A percentile compares a stretch with the other conserved stretches of the same genome.
phyloP scores from a whole-genome alignment of 2,797 vertebrate species.

The Garrulus glandarius region DNA sequence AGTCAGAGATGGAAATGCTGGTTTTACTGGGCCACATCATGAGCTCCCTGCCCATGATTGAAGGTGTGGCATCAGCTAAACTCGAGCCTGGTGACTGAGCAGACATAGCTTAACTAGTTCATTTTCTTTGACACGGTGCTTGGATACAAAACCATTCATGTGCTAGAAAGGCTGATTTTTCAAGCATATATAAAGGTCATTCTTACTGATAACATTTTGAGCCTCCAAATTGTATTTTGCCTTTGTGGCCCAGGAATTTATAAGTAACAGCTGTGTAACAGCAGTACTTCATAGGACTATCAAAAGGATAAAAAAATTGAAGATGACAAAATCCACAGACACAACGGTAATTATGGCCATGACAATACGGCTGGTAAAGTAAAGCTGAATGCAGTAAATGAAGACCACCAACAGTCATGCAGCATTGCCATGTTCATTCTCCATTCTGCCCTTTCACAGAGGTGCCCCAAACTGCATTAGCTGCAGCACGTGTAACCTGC shows the following conservation, averaged over 20 bases:
- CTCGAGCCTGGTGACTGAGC: background rate
- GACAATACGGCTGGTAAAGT: fast-evolving
- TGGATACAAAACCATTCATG: background rate
- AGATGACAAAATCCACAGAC: background rate
- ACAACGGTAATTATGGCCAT: background rate
- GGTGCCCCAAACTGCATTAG: background rate
- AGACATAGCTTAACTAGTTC: background rate
- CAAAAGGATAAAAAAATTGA: background rate
- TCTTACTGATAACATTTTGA: background rate
- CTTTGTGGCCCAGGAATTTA: background rate
- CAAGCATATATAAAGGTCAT: background rate
- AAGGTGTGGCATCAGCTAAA: background rate
- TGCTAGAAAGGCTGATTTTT: background rate
- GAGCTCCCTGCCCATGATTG: background rate
- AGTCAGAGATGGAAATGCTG: background rate
- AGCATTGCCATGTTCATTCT: background rate
- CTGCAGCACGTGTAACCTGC: background rate
- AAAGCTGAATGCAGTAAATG: background rate
- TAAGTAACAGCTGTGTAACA: background rate
- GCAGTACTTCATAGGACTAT: background rate
- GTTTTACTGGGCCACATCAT: background rate
- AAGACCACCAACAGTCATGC: background rate
- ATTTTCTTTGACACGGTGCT: background rate
- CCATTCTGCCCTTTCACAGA: background rate
- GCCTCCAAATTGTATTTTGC: background rate